Evolutionary conservation across 2,888 invertebrate genomes (phyloP), one percentile per base, ranked within the genome.

Genomic region (Coelinius sp.): DNA sequence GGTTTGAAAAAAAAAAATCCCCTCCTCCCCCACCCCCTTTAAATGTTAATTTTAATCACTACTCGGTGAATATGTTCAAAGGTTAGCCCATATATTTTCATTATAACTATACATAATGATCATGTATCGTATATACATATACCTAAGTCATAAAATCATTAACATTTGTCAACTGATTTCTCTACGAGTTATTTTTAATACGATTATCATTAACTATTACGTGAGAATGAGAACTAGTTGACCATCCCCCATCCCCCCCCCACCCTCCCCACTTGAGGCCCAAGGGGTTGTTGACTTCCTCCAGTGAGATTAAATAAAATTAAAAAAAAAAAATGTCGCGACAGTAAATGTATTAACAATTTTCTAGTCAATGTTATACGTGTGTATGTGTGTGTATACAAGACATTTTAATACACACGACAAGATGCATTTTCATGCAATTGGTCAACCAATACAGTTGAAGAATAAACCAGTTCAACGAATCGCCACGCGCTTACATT

Each of bases 401-500:
- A 31, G 27, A 27, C 17, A 14, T 52, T 12, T 52, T 12, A 24
- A 24, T 27, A 17, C 27, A 27, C 14, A 56, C n/a, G n/a, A n/a
- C n/a, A n/a, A 17, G 17, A 14, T 17, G 17, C n/a, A n/a, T 46
- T 46, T 17, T 46, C 14, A 14, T 46, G 14, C 46, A 14, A 8
- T 20, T 17, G 17, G 1, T 0, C 46, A 49, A 10, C 20, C 62
- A 22, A 63, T 17, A 63, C 62, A 82, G 82, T 49, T 5, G 83
- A 81, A 73, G 75, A 75, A 79, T 79, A 73, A 79, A 83, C 82
- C 83, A 83, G 83, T 84, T 84, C 84, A 80, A 79, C 81, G 84
- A 84, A 84, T 83, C 79, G 79, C 70, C 49, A 59, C 56, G 56
- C 65, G 66, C 56, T 17, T 49, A 12, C 27, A 17, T 12, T n/a